Evolutionary conservation across 2,113 vertebrate genomes (phyloP).

Genomic region (Stercorarius parasiticus): DNA sequence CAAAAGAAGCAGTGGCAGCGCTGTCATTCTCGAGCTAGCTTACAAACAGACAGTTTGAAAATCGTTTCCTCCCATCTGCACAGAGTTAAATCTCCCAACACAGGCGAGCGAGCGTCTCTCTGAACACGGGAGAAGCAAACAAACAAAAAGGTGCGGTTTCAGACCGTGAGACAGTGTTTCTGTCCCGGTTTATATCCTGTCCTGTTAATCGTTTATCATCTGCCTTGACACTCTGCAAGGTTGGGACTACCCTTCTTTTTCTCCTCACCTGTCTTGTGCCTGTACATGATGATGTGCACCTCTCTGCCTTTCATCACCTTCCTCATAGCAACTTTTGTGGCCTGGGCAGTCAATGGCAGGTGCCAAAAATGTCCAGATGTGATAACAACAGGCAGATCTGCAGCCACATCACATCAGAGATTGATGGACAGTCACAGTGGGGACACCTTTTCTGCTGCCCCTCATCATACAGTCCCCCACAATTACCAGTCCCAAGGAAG

Average conservation of each 20-base stretch:
- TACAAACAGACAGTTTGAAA: constrained; percentile 51
- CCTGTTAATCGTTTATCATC: neutral
- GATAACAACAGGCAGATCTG: neutral
- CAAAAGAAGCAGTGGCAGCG: constrained; percentile 29
- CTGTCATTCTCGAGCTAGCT: constrained; percentile 38
- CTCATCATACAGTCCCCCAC: neutral
- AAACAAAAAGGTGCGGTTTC: neutral
- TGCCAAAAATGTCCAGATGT: neutral
- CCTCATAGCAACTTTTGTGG: neutral
- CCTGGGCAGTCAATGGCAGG: neutral
- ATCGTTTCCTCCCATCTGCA: constrained; percentile 33
- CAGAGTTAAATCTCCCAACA: neutral
- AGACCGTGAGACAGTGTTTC: neutral
- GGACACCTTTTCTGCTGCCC: neutral
- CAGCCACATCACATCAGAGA: neutral
- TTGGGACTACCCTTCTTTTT: neutral
- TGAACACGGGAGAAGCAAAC: neutral
- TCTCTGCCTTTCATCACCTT: neutral
- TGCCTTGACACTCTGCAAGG: neutral
- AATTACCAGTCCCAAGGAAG: neutral
- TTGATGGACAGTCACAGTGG: neutral
- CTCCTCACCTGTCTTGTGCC: neutral
- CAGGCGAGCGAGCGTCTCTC: rapidly evolving
- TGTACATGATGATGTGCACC: rapidly evolving
- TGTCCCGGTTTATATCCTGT: neutral